A percentile compares a stretch with the other conserved stretches of the same genome.
phyloP scores from a whole-genome alignment of 2,797 vertebrate genomes.

The Darevskia nairensis region DNA sequence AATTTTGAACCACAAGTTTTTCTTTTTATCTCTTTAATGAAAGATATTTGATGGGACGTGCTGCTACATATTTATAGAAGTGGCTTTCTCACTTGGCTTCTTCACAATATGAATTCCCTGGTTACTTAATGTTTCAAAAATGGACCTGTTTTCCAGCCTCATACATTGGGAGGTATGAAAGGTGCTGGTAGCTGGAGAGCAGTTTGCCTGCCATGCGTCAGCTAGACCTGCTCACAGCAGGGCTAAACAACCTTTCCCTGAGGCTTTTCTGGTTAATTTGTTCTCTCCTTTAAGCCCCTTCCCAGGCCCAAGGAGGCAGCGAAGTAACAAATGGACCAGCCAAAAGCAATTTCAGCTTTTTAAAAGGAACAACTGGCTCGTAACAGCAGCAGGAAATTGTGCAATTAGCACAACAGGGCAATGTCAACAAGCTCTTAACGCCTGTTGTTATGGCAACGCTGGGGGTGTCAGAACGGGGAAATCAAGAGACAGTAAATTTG shows the following conservation, averaged over 20 bases:
- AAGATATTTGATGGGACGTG: neutral
- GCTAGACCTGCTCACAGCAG: constrained; percentile 14
- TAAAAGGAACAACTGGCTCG: constrained; percentile 69
- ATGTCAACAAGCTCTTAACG: constrained; percentile 75
- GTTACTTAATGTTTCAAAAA: constrained; percentile 26
- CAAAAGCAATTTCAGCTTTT: constrained; percentile 71
- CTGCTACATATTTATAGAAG: neutral
- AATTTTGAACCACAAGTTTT: neutral
- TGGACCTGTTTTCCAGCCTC: neutral
- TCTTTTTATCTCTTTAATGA: neutral
- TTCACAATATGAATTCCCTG: constrained; percentile 5
- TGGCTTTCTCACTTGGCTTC: constrained; percentile 8
- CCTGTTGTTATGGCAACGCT: constrained; percentile 77
- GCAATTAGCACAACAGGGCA: constrained; percentile 76
- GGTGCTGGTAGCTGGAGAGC: neutral
- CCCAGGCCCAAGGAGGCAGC: constrained; percentile 59
- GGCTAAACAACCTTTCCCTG: constrained; percentile 58
- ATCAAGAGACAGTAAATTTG: constrained; percentile 36
- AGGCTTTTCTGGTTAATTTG: constrained; percentile 61
- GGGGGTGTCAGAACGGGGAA: constrained; percentile 60
- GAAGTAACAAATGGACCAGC: constrained; percentile 60
- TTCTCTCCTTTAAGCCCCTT: constrained; percentile 51
- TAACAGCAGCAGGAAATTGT: constrained; percentile 73
- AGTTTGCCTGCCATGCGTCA: neutral
- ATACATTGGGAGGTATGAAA: neutral